Evolutionary conservation across 2,113 vertebrate species (phyloP), one percentile per base, ranked within the genome.

Genomic region (Megaceryle maxima): DNA sequence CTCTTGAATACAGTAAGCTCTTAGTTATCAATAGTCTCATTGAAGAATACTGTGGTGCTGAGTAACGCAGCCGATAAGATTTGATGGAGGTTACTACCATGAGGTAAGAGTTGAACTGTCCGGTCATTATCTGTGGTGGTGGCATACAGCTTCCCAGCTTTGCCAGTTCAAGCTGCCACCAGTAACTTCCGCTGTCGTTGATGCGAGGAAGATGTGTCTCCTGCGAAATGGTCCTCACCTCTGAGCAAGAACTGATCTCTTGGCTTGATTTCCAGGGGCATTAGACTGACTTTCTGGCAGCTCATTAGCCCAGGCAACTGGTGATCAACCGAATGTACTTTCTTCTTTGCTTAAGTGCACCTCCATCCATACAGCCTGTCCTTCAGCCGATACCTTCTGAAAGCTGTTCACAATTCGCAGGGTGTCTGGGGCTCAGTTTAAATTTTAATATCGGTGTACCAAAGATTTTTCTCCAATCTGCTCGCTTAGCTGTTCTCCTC

Each of bases 91-190:
- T 95, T 55, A 16, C 31, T 69, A 1, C 78, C 0, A 0, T 25
- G 56, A 69, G 75, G 33, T 72, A 6, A 8, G 62, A 50, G 53
- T 7, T 56, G 31, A 31, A 33, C 19, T 90, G 14, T 35, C 22
- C 0, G 0, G 24, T 70, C 13, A 2, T 46, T 35, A 41, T 19
- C 26, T 43, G 25, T 21, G 24, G 17, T 63, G 62, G 13, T 8
- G 5, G 31, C 19, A 7, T 48, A 13, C 33, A 51, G 60, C 60
- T 60, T 88, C 64, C 48, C 44, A 53, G 1, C 74, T 76, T 26
- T 4, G 13, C 46, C 19, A 14, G 17, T 80, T 55, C 44, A n/a
- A 26, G 69, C 26, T 94, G 60, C 75, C 1, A 1, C 57, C 19
- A 46, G 31, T 46, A 46, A 22, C 43, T 59, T 73, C 18, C 44